Base-by-base conservation (phyloP, 2,888 invertebrate genomes). In the Tupiocoris notatus region DNA sequence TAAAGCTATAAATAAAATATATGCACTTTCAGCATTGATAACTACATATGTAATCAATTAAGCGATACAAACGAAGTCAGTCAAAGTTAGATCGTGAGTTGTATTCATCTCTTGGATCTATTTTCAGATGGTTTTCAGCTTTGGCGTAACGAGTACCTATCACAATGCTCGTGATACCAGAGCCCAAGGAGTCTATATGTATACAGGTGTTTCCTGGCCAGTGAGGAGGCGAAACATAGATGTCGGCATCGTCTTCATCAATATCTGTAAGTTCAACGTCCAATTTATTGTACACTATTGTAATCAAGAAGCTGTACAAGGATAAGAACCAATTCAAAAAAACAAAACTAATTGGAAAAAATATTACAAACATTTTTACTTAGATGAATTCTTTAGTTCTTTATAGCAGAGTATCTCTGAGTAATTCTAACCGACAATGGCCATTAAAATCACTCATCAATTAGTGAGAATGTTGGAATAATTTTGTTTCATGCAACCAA, bases 201-300 rank as follows among this genome's bases (percentile, higher is more conserved):
- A 99, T 86, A 98, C 93, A 81, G 99, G 99, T 85, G 96, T 95
- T 87, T 99, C 99, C 87, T 99, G 99, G 78, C 99, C 99, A 81
- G 99, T 99, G 83, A 99, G 88, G 84, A 99, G 89, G 83, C 98
- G 91, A 88, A 98, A 99, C 96, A 99, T 99, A 80, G 98, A 98
- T 81, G 99, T 99, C 82, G 99, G 99, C 99, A 99, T 99, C 78
- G 99, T 99, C 87, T 99, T 99, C 98, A 99, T 99, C 82, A 98
- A 89, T 82, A 99, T 99, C 97, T 98, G 88, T 39, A 88, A 88
- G 12, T n/a, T n/a, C n/a, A n/a, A n/a, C n/a, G n/a, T n/a, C n/a
- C n/a, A n/a, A n/a, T n/a, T n/a, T n/a, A n/a, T n/a, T n/a, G n/a
- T n/a, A n/a, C n/a, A n/a, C n/a, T n/a, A n/a, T n/a, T n/a, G n/a